Evolutionary conservation across 2,797 vertebrate species (phyloP), one percentile per base, ranked within the genome.

Genomic region (Galago senegalensis): DNA sequence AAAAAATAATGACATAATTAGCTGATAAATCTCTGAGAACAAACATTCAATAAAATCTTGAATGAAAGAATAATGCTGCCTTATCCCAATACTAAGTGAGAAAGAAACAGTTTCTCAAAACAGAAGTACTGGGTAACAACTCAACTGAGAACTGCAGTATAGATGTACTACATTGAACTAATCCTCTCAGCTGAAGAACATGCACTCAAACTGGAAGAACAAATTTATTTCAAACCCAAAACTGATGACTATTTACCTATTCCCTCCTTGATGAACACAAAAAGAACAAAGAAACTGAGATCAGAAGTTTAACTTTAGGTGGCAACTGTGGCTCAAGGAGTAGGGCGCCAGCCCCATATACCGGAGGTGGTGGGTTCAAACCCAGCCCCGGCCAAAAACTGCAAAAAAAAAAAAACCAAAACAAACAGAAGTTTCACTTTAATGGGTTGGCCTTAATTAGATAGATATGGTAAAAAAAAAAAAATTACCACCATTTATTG

Each of bases 101-200:
- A 91, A 87, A 92, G 40, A 20, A 85, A n/a, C 90, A 83, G 37
- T 65, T 94, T 89, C 53, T 29, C 63, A 92, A 89, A n/a, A 82
- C 13, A 87, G 65, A 10, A n/a, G 21, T 34, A 21, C 65, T 31
- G 88, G 5, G 27, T 29, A 87, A 95, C 49, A 63, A 58, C 23
- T 2, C 37, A 75, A 72, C 34, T 91, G 75, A 91, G 61, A 67
- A 88, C 31, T 40, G 16, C 29, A 27, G 27, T 49, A 10, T 29
- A 65, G 27, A 2, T 69, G 63, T 13, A 82, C 73, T 61, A 75
- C 9, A 69, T 0, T 82, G 34, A 93, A 76, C 67, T 77, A 82
- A 82, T 75, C 72, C 31, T 86, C 82, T 63, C 53, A 92, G 89
- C 1, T 70, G 60, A 46, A 34, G 61, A 93, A 91, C 12, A 89